Evolutionary conservation across 2,113 vertebrate genomes (phyloP), one percentile per base, ranked within the genome.

Genomic region (Bos javanicus): DNA sequence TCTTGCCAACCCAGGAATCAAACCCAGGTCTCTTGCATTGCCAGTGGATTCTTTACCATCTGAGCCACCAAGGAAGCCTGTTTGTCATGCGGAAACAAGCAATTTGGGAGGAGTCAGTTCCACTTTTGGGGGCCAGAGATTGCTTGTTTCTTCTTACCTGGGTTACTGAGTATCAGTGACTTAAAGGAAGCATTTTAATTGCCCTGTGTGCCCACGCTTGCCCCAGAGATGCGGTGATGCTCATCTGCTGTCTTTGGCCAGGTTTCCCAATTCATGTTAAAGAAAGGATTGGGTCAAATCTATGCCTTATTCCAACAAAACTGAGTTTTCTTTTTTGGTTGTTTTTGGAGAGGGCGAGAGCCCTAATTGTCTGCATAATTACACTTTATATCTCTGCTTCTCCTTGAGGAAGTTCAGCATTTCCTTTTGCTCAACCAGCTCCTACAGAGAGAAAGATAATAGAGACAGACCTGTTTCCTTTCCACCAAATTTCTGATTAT

Each of bases 341-440:
- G 39, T 39, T 67, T 39, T 56, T 59, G 43, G 54, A 83, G 13
- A 85, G 56, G 14, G 28, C 85, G 71, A 43, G 21, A 59, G n/a
- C 56, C 19, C 23, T 80, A 64, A 57, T 91, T 6, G 25, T 93
- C 59, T 83, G 56, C 60, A 43, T 96, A 93, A 91, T 97, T 88
- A 21, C 15, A 36, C 90, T 95, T 76, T 81, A 90, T 36, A 86
- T 84, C 52, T 95, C 90, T 30, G 43, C 33, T 97, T 96, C 50
- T 74, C 46, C 82, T 91, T 81, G 62, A 97, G 96, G 97, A 98
- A 97, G 87, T 64, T 19, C 33, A 80, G n/a, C 16, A 52, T 94
- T 97, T 97, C 96, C 95, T 97, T 97, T 97, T 96, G 94, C 93
- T 95, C 48, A 93, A 19, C 71, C 36, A 57, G 21, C 30, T 94